A percentile compares a stretch with the other conserved stretches of the same genome.
Evolutionary conservation across 2,113 vertebrate species (phyloP).

Genomic region (Pongo pygmaeus): DNA sequence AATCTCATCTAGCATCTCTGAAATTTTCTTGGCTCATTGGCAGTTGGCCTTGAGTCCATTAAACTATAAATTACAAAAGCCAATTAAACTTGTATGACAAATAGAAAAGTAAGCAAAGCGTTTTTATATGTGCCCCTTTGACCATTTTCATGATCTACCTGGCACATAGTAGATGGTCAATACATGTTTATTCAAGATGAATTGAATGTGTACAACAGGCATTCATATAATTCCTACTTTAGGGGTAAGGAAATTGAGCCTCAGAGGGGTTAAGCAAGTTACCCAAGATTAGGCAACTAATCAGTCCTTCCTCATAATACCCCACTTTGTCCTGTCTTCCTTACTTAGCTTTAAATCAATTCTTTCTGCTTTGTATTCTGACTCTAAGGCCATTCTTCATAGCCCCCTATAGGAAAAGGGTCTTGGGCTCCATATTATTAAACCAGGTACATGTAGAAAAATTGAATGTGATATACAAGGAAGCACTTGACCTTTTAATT

Average conservation of each 20-base stretch:
- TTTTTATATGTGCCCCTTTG: neutral
- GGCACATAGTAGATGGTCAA: neutral
- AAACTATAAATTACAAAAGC: neutral
- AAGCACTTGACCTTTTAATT: neutral
- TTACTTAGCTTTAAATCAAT: neutral
- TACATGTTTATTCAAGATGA: neutral
- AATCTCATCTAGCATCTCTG: neutral
- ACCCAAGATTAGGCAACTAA: neutral
- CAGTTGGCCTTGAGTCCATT: neutral
- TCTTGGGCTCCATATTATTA: neutral
- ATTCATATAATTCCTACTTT: neutral
- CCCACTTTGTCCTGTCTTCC: neutral
- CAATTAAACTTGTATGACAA: neutral
- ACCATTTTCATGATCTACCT: neutral
- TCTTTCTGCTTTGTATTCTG: neutral
- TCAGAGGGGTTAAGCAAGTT: neutral
- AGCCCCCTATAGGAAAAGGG: neutral
- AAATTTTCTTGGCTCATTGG: neutral
- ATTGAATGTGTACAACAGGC: neutral
- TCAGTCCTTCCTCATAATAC: neutral
- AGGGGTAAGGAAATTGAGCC: constrained; percentile 27
- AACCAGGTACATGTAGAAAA: neutral
- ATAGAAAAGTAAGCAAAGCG: neutral
- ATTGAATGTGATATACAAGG: neutral
- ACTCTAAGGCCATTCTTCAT: neutral